Evolutionary conservation across 2,797 vertebrate genomes (phyloP).

Genomic region (Labeo calbasu): DNA sequence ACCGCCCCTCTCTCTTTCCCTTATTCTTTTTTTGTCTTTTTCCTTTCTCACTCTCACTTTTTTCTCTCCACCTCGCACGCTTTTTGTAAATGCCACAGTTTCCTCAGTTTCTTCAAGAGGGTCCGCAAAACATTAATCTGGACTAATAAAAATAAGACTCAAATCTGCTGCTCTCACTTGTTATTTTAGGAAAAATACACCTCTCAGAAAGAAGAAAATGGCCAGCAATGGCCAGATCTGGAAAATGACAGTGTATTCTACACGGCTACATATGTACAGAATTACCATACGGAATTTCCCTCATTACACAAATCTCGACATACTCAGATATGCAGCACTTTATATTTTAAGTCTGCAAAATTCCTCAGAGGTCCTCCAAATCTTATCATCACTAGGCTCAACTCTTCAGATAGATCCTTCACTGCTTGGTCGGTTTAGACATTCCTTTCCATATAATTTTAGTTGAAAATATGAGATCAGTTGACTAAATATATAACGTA

Average conservation of each 20-base stretch:
- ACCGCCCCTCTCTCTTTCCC: conserved; percentile 70
- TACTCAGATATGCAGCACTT: neutral
- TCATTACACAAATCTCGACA: conserved; percentile 25
- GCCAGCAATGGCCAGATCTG: neutral
- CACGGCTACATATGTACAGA: conserved; percentile 11
- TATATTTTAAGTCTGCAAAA: conserved; percentile 38
- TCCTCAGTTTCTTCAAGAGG: conserved; percentile 35
- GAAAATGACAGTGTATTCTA: neutral
- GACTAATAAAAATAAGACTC: conserved; percentile 44
- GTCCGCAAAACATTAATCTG: conserved; percentile 49
- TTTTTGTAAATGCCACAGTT: conserved; percentile 54
- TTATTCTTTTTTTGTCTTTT: conserved; percentile 44
- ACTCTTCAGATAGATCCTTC: conserved; percentile 33
- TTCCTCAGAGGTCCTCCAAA: conserved; percentile 32
- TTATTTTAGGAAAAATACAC: conserved; percentile 46
- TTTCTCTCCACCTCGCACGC: conserved; percentile 41
- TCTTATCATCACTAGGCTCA: conserved; percentile 46
- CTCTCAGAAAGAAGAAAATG: conserved; percentile 28
- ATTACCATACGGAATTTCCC: conserved; percentile 22
- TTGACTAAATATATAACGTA: conserved; percentile 55
- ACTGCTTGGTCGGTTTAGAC: conserved; percentile 43
- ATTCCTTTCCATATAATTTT: conserved; percentile 43
- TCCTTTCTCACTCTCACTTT: conserved; percentile 36
- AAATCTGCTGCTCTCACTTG: conserved; percentile 40
- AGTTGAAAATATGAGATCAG: conserved; percentile 52